Evolutionary conservation across 1,140 invertebrate species (phyloP).

Genomic region (Drosophila ambigua): DNA sequence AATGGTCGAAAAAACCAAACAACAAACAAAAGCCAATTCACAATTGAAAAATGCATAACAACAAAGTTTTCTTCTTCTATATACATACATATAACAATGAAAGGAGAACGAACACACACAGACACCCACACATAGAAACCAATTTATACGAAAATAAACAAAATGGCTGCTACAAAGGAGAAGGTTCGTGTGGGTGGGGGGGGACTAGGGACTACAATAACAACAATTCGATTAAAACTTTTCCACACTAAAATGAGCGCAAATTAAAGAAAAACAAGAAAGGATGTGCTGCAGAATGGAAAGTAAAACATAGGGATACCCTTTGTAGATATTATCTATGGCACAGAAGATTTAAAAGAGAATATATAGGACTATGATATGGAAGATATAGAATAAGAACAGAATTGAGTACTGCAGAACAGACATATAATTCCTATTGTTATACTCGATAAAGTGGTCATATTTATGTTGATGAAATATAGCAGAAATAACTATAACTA

Average conservation of each 20-base stretch:
- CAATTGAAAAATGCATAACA: conserved; percentile 64
- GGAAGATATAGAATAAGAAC: too few relatives aligned
- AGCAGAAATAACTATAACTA: too few relatives aligned
- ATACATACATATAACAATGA: conserved; percentile 31
- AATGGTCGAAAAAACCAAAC: conserved; percentile 30
- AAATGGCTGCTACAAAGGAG: conserved; percentile 59
- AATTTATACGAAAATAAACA: conserved; percentile 68
- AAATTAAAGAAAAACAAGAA: conserved; percentile 78
- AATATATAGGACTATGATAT: too few relatives aligned
- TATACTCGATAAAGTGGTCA: too few relatives aligned
- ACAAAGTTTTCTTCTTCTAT: conserved; percentile 41
- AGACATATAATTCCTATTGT: too few relatives aligned
- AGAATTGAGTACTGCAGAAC: too few relatives aligned
- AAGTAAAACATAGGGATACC: too few relatives aligned
- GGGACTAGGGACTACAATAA: conserved; percentile 44
- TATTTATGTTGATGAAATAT: too few relatives aligned
- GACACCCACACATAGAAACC: conserved; percentile 48
- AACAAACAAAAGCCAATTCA: conserved; percentile 54
- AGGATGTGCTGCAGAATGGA: not conserved
- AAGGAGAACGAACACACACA: conserved; percentile 16
- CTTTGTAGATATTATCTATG: too few relatives aligned
- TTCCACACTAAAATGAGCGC: conserved; percentile 57
- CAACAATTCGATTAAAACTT: conserved; percentile 81
- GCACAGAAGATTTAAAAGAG: too few relatives aligned
- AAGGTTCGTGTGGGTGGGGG: not conserved